Percentiles rank a stretch among this genome's conserved stretches.
These are phyloP conservation scores for Neopipo cinnamomea DNA, from an alignment of 2,113 vertebrate genomes.

Conservation along the genomic window DNA sequence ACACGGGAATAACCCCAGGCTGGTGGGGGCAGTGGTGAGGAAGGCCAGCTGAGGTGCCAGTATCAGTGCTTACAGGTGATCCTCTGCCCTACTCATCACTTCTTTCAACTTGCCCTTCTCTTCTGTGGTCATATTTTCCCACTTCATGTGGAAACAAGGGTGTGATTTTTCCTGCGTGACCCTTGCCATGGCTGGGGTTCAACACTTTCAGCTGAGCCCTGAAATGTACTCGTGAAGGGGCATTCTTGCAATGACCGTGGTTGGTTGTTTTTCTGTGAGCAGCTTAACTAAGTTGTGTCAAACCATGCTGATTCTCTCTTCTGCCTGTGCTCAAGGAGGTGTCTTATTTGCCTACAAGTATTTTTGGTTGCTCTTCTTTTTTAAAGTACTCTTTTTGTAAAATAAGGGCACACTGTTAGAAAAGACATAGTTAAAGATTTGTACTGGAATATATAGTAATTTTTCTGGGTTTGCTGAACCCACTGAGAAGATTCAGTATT, in stretches of 20 bases:
- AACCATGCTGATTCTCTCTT: neutral
- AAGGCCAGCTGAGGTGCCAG: neutral
- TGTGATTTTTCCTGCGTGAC: neutral
- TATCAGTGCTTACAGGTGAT: neutral
- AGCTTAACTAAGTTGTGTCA: neutral
- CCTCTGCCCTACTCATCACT: neutral
- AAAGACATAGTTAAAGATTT: neutral
- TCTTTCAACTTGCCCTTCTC: fast-evolving
- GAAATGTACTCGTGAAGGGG: neutral
- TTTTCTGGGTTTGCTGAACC: neutral
- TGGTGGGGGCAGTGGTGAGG: fast-evolving
- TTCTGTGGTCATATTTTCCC: neutral
- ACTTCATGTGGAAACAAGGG: neutral
- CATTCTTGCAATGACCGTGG: neutral
- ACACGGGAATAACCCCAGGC: fast-evolving
- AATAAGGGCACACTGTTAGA: neutral
- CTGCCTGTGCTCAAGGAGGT: neutral
- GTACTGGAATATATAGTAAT: neutral
- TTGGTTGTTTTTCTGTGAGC: neutral
- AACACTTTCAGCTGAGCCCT: fast-evolving
- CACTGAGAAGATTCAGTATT: neutral
- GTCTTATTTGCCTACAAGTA: neutral
- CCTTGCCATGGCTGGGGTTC: fast-evolving
- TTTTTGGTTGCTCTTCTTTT: neutral
- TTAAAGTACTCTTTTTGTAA: neutral